Conservation (phyloP, 2,797 vertebrate species). For the Enoplosus armatus region DNA sequence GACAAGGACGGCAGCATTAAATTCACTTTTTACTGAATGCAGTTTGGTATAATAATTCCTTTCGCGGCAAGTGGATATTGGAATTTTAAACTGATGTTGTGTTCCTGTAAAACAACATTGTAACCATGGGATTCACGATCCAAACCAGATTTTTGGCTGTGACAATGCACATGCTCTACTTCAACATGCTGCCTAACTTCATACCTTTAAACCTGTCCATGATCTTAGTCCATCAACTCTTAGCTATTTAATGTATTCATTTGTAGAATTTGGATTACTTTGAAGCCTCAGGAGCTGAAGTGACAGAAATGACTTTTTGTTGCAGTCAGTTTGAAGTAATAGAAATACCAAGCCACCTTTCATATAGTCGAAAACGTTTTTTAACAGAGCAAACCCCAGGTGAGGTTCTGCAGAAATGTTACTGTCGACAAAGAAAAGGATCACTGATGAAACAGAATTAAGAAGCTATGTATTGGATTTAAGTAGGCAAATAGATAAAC, state of each 20-base stretch:
- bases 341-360: background rate
- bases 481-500: background rate
- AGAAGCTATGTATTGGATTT: background rate
- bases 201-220: background rate
- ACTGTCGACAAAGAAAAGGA: constrained; percentile 10
- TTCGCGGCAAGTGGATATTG: too few relatives aligned
- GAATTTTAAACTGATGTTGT: background rate
- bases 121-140: background rate
- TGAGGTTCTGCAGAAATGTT: constrained; percentile 47
- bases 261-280: background rate
- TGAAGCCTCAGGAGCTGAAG: background rate
- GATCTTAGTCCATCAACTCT: background rate
- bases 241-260: background rate
- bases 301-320: background rate
- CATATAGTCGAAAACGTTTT: background rate
- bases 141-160: background rate
- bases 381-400: background rate
- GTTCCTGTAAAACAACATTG: background rate
- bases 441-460: background rate
- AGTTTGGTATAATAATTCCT: background rate
- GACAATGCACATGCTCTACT: background rate
- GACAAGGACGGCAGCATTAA: background rate
- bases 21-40: background rate
- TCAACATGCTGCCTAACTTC: background rate
- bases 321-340: background rate